These are phyloP conservation scores for Drosophila prosaltans DNA, from an alignment of 1,140 invertebrate genomes.

Conservation along the genomic window DNA sequence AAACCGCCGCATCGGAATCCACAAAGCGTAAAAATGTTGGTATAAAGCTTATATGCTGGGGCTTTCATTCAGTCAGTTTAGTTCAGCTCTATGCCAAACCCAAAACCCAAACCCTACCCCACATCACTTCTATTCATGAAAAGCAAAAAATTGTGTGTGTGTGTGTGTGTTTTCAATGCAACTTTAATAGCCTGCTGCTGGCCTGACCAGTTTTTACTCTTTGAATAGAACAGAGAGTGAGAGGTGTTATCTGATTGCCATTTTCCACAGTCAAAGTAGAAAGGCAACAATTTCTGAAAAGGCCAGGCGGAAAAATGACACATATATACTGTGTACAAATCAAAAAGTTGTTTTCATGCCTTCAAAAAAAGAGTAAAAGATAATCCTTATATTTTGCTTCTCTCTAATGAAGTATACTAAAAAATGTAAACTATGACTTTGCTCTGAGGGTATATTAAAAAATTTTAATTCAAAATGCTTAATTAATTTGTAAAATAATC, in stretches of 20 bases:
- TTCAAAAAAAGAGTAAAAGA: slow-evolving; percentile 39
- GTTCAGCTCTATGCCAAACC: slow-evolving; percentile 19
- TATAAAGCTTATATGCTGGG: slow-evolving; percentile 59
- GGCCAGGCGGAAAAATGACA: slow-evolving; percentile 31
- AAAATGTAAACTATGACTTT: background rate
- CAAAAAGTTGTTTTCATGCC: slow-evolving; percentile 16
- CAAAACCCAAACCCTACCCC: too few species aligned
- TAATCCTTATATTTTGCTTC: slow-evolving; percentile 35
- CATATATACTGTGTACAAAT: slow-evolving; percentile 7
- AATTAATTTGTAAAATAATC: background rate
- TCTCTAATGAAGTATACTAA: background rate
- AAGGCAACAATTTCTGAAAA: slow-evolving; percentile 46
- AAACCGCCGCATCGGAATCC: slow-evolving; percentile 48
- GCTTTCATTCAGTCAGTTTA: slow-evolving; percentile 59
- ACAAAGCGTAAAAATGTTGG: slow-evolving; percentile 70
- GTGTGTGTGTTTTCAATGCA: slow-evolving; percentile 58
- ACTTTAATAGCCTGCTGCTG: slow-evolving; percentile 19
- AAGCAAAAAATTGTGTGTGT: slow-evolving; percentile 25
- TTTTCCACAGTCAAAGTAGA: slow-evolving; percentile 65
- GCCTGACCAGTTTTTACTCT: slow-evolving; percentile 17
- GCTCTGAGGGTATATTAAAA: background rate
- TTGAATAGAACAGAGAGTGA: slow-evolving; percentile 47
- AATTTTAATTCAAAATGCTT: background rate
- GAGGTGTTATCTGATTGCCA: slow-evolving; percentile 80
- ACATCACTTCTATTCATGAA: slow-evolving; percentile 28